A percentile compares a stretch with the other conserved stretches of the same genome.
Evolutionary conservation across 2,113 vertebrate species (phyloP).

Genomic region (Cyanocitta stelleri): DNA sequence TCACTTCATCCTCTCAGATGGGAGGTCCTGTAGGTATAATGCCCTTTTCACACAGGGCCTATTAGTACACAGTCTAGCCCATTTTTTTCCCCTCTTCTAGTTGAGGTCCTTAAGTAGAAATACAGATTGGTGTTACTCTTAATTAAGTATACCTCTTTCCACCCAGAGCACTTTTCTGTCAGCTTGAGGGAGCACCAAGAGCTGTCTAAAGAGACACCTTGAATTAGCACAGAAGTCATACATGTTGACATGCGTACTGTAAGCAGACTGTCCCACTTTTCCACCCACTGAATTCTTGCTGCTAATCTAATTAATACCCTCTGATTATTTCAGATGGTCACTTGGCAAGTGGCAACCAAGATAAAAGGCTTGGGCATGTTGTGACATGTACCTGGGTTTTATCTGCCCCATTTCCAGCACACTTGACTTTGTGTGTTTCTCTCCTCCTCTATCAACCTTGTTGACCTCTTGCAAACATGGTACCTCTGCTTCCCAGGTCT

Average conservation of each 20-base stretch:
- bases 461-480: not conserved
- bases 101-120: not conserved
- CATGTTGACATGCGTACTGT: not conserved
- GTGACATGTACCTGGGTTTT: not conserved
- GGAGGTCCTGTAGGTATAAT: not conserved
- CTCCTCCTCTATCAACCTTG: not conserved
- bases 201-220: not conserved
- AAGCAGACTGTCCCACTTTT: constrained; percentile 7
- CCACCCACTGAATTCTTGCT: constrained; percentile 35
- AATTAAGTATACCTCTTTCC: not conserved
- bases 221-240: not conserved
- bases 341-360: not conserved
- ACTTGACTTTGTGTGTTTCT: not conserved
- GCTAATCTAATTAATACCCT: not conserved
- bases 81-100: not conserved
- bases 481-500: not conserved
- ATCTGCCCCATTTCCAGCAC: not conserved
- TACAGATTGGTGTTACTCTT: not conserved
- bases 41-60: not conserved
- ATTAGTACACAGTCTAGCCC: not conserved
- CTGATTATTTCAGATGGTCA: constrained; percentile 14
- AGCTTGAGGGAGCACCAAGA: not conserved
- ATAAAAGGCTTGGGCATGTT: not conserved
- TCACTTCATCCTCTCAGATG: not conserved
- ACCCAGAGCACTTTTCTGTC: not conserved